Percentiles rank a stretch among this genome's conserved stretches.
These are phyloP conservation scores for Parus major DNA, from an alignment of 2,113 vertebrate genomes.

Conservation along the genomic window DNA sequence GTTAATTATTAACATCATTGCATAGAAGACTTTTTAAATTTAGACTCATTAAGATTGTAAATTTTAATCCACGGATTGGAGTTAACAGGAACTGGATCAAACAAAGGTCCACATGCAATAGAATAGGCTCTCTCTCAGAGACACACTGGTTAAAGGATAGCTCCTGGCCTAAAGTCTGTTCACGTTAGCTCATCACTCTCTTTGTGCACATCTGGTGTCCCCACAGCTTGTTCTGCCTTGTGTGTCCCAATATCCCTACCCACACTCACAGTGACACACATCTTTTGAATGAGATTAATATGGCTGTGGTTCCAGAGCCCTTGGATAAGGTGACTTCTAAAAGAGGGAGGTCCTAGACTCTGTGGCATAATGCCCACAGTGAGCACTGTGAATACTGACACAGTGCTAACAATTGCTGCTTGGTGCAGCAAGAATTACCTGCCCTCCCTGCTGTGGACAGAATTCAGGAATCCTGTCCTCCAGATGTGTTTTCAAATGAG, in stretches of 20 bases:
- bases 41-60: neutral
- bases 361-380: neutral
- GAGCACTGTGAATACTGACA: neutral
- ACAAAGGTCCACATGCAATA: neutral
- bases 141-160: neutral
- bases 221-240: neutral
- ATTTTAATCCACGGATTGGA: neutral
- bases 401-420: neutral
- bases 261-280: neutral
- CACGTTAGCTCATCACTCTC: neutral
- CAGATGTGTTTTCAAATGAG: neutral
- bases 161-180: neutral
- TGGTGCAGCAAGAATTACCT: neutral
- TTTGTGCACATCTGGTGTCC: neutral
- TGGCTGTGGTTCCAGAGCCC: neutral
- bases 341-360: neutral
- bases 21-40: neutral
- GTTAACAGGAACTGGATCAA: neutral
- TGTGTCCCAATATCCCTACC: neutral
- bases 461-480: neutral
- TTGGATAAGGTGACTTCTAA: neutral
- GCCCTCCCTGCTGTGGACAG: neutral
- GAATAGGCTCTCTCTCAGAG: neutral
- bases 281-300: neutral
- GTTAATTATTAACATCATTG: neutral